Evolutionary conservation across 2,888 invertebrate genomes (phyloP), one percentile per base, ranked within the genome.

Genomic region (Parthenolecanium corni): DNA sequence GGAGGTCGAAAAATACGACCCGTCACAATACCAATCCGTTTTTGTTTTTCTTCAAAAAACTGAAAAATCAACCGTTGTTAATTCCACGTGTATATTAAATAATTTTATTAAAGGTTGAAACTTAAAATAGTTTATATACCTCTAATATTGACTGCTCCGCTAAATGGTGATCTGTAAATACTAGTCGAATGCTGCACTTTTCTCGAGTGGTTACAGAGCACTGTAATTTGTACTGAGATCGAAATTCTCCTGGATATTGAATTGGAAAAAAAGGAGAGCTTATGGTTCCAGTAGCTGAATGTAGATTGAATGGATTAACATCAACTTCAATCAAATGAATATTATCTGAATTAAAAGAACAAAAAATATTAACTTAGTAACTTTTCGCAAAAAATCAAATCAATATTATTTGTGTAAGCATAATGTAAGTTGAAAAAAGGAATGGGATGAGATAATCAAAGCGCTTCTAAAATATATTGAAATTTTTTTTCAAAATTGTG

Each of bases 1-100:
- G 84, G 82, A 0, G 85, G 85, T 5, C 85, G 79, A 71, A 85
- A 85, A 67, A 79, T 75, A 52, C 79, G 78, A 0, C 84, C 85
- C 64, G 80, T 81, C 66, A 80, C 80, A 1, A 82, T 52, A 16
- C 62, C 56, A 20, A 65, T 49, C 61, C 66, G 46, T 16, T 58
- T 40, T 46, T 82, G 81, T 69, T 83, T 82, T 73, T 79, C 81
- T 71, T 84, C 84, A 68, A 82, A 83, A 70, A 84, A 80, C 81
- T 82, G 64, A 23, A 64, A 64, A 51, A 31, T 46, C 23, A 21
- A 24, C 24, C 9, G 21, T 49, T 21, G 20, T 23, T 3, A 21
- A 4, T 16, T 4, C 4, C 16, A 51, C 16, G 23, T 23, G 9
- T 31, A n/a, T 23, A 31, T 6, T 42, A 18, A 24, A 40, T 21